Percentiles rank a stretch among this genome's conserved stretches.
Conservation (phyloP, 2,113 vertebrate genomes). For the Turdus rufiventris region DNA sequence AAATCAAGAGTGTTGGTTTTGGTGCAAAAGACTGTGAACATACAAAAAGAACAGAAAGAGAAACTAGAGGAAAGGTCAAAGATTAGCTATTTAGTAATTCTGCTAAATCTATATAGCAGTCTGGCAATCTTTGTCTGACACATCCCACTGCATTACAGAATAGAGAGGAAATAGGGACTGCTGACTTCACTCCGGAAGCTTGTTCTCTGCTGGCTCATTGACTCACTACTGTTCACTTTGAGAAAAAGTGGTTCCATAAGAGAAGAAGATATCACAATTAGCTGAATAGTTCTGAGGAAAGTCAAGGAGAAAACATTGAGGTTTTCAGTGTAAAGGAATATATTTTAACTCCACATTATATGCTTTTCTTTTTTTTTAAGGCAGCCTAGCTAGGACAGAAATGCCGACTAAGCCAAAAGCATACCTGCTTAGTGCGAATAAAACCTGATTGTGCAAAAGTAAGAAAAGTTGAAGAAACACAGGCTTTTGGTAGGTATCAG, state of each 20-base stretch:
- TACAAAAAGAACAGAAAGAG: neutral
- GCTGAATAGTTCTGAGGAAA: neutral
- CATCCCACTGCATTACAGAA: neutral
- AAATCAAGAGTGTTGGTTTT: neutral
- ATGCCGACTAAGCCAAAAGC: neutral
- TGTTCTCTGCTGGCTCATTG: neutral
- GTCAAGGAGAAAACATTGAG: fast-evolving
- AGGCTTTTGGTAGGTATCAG: neutral
- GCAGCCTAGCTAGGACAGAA: neutral
- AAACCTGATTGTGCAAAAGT: neutral
- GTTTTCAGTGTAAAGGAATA: neutral
- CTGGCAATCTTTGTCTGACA: neutral
- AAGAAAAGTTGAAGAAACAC: neutral
- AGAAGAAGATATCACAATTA: neutral
- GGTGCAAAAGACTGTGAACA: neutral
- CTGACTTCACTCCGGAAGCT: neutral
- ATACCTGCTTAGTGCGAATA: neutral
- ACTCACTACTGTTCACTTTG: neutral
- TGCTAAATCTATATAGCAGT: neutral
- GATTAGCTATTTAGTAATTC: neutral
- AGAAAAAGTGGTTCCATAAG: neutral
- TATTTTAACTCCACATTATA: neutral
- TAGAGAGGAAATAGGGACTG: neutral
- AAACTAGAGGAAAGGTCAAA: neutral
- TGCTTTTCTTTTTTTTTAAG: neutral